Base-by-base conservation (phyloP, 1,140 invertebrate species). In the Drosophila pectinifera region DNA sequence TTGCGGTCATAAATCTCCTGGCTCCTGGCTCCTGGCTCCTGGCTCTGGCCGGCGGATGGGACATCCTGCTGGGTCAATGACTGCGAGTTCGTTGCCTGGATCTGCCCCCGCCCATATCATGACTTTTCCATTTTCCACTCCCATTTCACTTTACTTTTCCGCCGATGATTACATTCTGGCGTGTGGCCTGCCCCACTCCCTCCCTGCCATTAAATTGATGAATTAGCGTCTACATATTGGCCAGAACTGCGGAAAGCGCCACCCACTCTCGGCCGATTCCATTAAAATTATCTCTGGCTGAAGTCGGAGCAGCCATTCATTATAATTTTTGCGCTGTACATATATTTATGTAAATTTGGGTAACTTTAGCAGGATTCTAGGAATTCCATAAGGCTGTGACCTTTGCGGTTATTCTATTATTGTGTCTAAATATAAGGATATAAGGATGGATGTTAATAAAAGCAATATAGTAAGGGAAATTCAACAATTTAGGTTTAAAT, bases 191-290 rank as follows among this genome's bases (percentile, higher is more conserved):
- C 34, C 46, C 53, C 34, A 6, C 24, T 54, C 61, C 39, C 43
- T 46, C 5, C 16, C 53, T 58, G 58, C 45, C 73, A 85, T 80
- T 80, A 85, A 85, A 80, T 81, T 81, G 82, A 85, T 85, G 78
- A 80, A 85, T 78, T 77, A 55, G 55, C 74, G 43, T 70, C 78
- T 84, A 65, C 64, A 68, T 79, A 72, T 77, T 63, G 67, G 49
- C 41, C 61, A 18, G 20, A 42, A 69, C 51, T 53, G 61, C 22
- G 43, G 14, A 31, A 62, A 11, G 16, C 5, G 2, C 28, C 68
- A 34, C 31, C 22, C 43, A 24, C 46, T 43, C 46, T 34, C 54
- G 41, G 73, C 14, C 28, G 58, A 70, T 83, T 68, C 38, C 57
- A 64, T 74, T 62, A 57, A 75, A 65, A 75, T 57, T 75, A 65